Base-by-base conservation (phyloP, 2,113 vertebrate species). In the Sciurus niger region DNA sequence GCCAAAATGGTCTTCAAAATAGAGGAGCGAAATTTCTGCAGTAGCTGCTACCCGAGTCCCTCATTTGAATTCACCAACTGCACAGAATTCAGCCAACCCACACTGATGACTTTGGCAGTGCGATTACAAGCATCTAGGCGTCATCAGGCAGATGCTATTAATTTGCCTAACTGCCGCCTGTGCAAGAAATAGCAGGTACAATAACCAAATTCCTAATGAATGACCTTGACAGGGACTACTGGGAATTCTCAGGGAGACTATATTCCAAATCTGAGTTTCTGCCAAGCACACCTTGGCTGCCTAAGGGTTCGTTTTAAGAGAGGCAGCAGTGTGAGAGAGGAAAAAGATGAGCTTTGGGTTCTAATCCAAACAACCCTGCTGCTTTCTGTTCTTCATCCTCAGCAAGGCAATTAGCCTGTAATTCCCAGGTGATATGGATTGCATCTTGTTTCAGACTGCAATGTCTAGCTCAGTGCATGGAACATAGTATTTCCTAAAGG, bases 151-250 rank as follows among this genome's bases (percentile, higher is more conserved):
- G 98, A 96, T 96, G 76, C 78, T 84, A 34, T 74, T 70, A 77
- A 97, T 97, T 97, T 97, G 89, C 78, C 80, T 93, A 65, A 60
- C 92, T 96, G 65, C 55, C 96, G 28, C 40, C 53, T 93, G 65
- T 92, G n/a, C 46, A 80, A 96, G 87, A 95, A 98, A 94, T 82
- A 95, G 89, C 7, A 97, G 94, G 43, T 12, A 40, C 2, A 58
- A 89, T 92, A 76, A 55, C 60, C 58, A 43, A 95, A 87, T 58
- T 97, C 46, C 28, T 12, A 90, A 60, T 97, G 76, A 88, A n/a
- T 12, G 5, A 78, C 4, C 30, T 94, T 77, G 48, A 60, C 12
- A 53, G 2, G 22, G 30, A 88, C 37, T 48, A 46, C n/a, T n/a
- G 16, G 25, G 4, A 18, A 84, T 58, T 63, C 37, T 90, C 43